A percentile compares a stretch with the other conserved stretches of the same genome.
Evolutionary conservation across 1,140 invertebrate genomes (phyloP).

Genomic region (Dinoponera quadriceps): DNA sequence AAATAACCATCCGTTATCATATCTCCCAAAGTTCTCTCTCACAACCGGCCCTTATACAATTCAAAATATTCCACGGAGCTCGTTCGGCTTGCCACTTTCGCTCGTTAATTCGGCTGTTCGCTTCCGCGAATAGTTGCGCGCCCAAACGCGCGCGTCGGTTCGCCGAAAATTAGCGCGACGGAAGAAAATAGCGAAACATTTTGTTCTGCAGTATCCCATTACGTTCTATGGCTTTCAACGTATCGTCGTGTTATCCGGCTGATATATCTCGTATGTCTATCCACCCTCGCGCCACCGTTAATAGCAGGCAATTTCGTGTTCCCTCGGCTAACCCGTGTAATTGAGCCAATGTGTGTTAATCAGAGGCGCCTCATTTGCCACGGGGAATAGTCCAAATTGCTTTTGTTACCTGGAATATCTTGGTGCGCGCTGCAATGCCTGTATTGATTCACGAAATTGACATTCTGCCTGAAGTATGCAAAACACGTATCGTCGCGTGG

Average conservation of each 20-base stretch:
- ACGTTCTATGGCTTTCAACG: conserved; percentile 53
- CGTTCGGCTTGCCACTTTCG: background rate
- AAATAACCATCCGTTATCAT: conserved; percentile 5
- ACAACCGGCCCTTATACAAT: conserved; percentile 4
- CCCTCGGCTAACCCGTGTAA: conserved; percentile 73
- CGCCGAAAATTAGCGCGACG: conserved; percentile 39
- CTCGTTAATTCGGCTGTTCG: conserved; percentile 33
- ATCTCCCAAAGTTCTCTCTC: conserved; percentile 1
- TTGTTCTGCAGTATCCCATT: conserved; percentile 43
- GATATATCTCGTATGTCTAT: conserved; percentile 72
- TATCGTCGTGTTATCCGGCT: conserved; percentile 67
- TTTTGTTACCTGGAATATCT: conserved; percentile 74
- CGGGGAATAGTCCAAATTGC: conserved; percentile 73
- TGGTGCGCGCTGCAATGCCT: conserved; percentile 8
- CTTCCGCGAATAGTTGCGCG: conserved; percentile 16
- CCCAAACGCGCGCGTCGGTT: background rate
- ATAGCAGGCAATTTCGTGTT: conserved; percentile 77
- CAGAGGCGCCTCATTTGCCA: conserved; percentile 76
- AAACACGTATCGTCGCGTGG: background rate
- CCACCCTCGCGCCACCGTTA: conserved; percentile 70
- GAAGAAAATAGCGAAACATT: conserved; percentile 56
- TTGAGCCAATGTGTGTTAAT: conserved; percentile 78
- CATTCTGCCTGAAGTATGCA: conserved; percentile 44
- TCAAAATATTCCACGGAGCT: background rate
- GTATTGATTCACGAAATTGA: conserved; percentile 66